Percentiles rank a stretch among this genome's conserved stretches.
phyloP scores from a whole-genome alignment of 2,113 vertebrate genomes.

The Prolemur simus region DNA sequence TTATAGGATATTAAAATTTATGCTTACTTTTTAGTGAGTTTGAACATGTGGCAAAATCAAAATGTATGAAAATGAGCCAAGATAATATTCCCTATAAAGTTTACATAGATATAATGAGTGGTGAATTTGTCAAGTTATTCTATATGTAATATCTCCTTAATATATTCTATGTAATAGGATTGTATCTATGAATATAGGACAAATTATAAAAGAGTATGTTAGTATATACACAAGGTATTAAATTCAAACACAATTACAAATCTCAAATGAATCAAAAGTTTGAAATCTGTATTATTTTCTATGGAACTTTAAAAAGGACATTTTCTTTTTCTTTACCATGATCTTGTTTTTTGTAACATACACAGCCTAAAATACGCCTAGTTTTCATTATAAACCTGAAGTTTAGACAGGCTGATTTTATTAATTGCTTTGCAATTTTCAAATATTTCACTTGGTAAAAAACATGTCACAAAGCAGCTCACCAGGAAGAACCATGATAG shows the following conservation, averaged over 20 bases:
- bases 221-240: not conserved
- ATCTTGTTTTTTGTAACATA: not conserved
- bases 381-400: not conserved
- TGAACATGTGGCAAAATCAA: slow-evolving; percentile 60
- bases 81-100: slow-evolving; percentile 45
- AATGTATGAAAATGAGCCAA: slow-evolving; percentile 53
- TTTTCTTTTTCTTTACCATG: not conserved
- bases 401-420: slow-evolving; percentile 2
- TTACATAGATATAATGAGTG: not conserved
- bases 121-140: slow-evolving; percentile 11
- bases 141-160: slow-evolving; percentile 24
- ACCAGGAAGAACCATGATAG: not conserved
- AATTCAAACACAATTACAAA: not conserved
- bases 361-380: not conserved
- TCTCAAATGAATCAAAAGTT: slow-evolving; percentile 17
- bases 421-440: slow-evolving; percentile 3
- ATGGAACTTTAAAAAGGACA: not conserved
- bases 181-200: not conserved
- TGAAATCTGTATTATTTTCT: not conserved
- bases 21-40: slow-evolving; percentile 50
- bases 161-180: not conserved
- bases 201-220: not conserved
- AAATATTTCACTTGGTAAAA: slow-evolving; percentile 41
- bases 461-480: not conserved
- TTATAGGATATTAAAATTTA: slow-evolving; percentile 61